Percentiles rank a stretch among this genome's conserved stretches.
Conservation (phyloP, 2,797 vertebrate genomes). For the Myripristis murdjan region DNA sequence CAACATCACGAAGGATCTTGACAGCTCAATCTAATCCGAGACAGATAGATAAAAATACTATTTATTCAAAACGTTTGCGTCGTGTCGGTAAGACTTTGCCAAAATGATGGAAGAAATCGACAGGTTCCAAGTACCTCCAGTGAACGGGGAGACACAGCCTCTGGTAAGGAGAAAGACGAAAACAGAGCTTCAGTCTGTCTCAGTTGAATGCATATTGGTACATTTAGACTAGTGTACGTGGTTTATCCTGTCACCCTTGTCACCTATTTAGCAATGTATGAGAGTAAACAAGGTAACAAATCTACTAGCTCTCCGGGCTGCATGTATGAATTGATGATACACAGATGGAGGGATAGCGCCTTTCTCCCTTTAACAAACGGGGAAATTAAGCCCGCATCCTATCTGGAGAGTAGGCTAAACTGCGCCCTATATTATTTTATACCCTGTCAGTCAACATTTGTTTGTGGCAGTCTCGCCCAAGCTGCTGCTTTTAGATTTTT, state of each 20-base stretch:
- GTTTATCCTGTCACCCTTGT: slow-evolving; percentile 44
- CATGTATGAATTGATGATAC: slow-evolving; percentile 46
- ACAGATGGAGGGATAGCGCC: slow-evolving; percentile 29
- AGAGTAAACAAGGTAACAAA: slow-evolving; percentile 43
- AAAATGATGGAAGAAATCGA: slow-evolving; percentile 98
- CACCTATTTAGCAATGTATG: slow-evolving; percentile 32
- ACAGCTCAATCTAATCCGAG: slow-evolving; percentile 34
- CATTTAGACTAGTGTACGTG: slow-evolving; percentile 7
- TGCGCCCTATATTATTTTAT: slow-evolving; percentile 26
- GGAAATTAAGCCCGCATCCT: not conserved
- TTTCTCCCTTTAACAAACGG: not conserved
- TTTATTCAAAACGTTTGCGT: slow-evolving; percentile 38
- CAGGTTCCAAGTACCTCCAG: slow-evolving; percentile 96
- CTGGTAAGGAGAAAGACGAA: slow-evolving; percentile 87
- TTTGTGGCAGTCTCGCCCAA: slow-evolving; percentile 42
- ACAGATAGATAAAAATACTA: slow-evolving; percentile 23
- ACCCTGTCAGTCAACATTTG: slow-evolving; percentile 50
- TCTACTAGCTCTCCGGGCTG: slow-evolving; percentile 42
- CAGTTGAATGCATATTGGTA: slow-evolving; percentile 1
- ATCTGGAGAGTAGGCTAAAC: not conserved
- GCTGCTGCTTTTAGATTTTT: slow-evolving; percentile 42
- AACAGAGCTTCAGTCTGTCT: not conserved
- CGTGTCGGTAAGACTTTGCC: slow-evolving; percentile 48
- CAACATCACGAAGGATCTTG: slow-evolving; percentile 60
- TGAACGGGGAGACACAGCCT: slow-evolving; percentile 94